Percentiles rank a stretch among this genome's conserved stretches.
These are phyloP conservation scores for Chanos chanos DNA, from an alignment of 2,797 vertebrate genomes.

Conservation along the genomic window DNA sequence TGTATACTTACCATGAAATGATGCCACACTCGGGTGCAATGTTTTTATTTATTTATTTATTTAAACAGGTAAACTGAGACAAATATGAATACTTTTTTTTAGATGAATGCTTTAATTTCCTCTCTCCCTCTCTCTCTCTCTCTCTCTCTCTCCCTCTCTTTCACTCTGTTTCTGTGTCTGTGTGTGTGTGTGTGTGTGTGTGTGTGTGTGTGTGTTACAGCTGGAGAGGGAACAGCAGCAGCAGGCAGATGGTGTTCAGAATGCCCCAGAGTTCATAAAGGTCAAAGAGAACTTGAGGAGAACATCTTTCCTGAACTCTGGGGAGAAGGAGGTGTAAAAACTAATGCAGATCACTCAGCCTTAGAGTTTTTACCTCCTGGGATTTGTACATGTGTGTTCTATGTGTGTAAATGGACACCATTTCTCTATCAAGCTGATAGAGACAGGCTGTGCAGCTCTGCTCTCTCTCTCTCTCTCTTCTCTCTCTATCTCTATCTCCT, in stretches of 20 bases:
- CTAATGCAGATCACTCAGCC: background rate
- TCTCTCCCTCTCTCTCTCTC: too few relatives aligned
- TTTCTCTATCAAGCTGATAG: too few relatives aligned
- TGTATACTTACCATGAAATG: too few relatives aligned
- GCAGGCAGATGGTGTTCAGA: slow-evolving; percentile 67
- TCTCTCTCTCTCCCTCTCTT: too few relatives aligned
- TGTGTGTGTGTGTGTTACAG: slow-evolving; percentile 53
- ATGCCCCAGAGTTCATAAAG: slow-evolving; percentile 90
- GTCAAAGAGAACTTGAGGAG: slow-evolving; percentile 91
- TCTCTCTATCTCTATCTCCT: slow-evolving; percentile 14
- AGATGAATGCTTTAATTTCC: too few relatives aligned
- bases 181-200: background rate
- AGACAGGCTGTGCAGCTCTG: slow-evolving; percentile 17
- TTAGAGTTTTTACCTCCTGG: background rate
- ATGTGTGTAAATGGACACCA: slow-evolving; percentile 11
- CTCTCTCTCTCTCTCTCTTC: slow-evolving; percentile 11
- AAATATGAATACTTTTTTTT: too few relatives aligned
- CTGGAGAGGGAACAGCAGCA: slow-evolving; percentile 77
- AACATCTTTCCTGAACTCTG: slow-evolving; percentile 69
- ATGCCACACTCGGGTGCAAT: too few relatives aligned
- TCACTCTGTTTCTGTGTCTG: background rate
- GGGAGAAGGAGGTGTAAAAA: slow-evolving; percentile 77
- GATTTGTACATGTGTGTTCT: background rate
- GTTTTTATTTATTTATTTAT: too few relatives aligned
- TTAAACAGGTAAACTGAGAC: too few relatives aligned